These are phyloP conservation scores for Burhinus bistriatus DNA, from an alignment of 2,113 vertebrate genomes.

Conservation along the genomic window DNA sequence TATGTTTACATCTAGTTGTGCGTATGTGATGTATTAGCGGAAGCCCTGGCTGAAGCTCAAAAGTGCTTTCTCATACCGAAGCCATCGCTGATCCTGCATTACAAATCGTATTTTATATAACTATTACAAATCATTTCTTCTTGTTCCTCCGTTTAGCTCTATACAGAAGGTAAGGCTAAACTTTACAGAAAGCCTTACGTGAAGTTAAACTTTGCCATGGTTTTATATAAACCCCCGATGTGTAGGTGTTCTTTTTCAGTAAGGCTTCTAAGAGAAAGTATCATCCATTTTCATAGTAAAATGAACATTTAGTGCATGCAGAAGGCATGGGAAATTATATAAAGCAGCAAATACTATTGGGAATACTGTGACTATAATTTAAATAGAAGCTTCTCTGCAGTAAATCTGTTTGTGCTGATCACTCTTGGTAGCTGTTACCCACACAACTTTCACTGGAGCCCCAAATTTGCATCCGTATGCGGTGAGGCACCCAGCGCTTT, in stretches of 20 bases:
- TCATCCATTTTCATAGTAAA: not conserved
- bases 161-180: not conserved
- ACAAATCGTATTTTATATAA: not conserved
- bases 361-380: not conserved
- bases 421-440: not conserved
- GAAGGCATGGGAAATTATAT: slow-evolving; percentile 7
- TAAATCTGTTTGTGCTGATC: not conserved
- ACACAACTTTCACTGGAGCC: not conserved
- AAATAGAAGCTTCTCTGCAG: not conserved
- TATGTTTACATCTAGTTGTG: accelerated
- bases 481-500: not conserved
- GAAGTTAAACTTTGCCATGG: not conserved
- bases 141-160: not conserved
- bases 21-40: accelerated
- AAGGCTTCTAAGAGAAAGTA: not conserved
- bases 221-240: not conserved
- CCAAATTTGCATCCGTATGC: accelerated
- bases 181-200: not conserved
- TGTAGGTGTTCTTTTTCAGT: not conserved
- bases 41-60: not conserved
- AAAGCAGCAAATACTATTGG: slow-evolving; percentile 1
- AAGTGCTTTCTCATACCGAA: not conserved
- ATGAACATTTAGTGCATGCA: not conserved
- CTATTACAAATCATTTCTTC: not conserved
- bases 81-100: not conserved